phyloP scores from a whole-genome alignment of 2,113 vertebrate genomes.

The Gambusia holbrooki region DNA sequence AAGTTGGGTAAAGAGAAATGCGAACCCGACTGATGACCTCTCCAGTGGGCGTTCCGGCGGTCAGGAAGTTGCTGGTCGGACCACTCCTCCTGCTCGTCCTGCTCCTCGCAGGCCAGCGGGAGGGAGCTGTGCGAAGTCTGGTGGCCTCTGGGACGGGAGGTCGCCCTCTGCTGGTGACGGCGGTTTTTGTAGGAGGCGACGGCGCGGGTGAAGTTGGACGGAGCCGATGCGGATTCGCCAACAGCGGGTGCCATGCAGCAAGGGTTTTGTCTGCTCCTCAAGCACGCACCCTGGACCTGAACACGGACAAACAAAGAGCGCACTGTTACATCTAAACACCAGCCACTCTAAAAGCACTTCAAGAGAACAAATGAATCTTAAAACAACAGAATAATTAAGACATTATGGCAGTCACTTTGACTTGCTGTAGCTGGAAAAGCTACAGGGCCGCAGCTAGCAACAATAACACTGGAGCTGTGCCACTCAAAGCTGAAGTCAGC shows the following conservation, averaged over 20 bases:
- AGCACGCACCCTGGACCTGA: constrained; percentile 81
- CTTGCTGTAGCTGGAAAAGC: not conserved
- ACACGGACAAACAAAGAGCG: constrained; percentile 14
- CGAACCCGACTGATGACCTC: constrained; percentile 83
- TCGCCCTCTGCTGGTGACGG: constrained; percentile 51
- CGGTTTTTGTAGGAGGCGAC: constrained; percentile 61
- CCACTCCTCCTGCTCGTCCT: constrained; percentile 44
- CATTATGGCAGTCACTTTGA: not conserved
- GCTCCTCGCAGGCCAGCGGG: constrained; percentile 55
- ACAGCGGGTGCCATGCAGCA: constrained; percentile 5
- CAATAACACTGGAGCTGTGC: constrained; percentile 2
- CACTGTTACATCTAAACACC: no score
- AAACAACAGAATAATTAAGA: not conserved
- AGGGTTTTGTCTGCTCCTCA: constrained; percentile 64
- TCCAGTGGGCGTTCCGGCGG: constrained; percentile 66
- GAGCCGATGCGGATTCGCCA: constrained; percentile 47
- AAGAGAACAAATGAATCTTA: not conserved
- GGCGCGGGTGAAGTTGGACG: constrained; percentile 45
- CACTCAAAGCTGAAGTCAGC: not conserved
- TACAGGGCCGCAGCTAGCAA: not conserved
- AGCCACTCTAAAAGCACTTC: not conserved
- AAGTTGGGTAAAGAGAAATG: constrained; percentile 87
- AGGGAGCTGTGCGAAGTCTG: constrained; percentile 68
- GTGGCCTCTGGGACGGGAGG: constrained; percentile 47
- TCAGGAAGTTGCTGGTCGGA: constrained; percentile 42